Evolutionary conservation across 2,797 vertebrate species (phyloP), one percentile per base, ranked within the genome.

Genomic region (Poecilia velifera): DNA sequence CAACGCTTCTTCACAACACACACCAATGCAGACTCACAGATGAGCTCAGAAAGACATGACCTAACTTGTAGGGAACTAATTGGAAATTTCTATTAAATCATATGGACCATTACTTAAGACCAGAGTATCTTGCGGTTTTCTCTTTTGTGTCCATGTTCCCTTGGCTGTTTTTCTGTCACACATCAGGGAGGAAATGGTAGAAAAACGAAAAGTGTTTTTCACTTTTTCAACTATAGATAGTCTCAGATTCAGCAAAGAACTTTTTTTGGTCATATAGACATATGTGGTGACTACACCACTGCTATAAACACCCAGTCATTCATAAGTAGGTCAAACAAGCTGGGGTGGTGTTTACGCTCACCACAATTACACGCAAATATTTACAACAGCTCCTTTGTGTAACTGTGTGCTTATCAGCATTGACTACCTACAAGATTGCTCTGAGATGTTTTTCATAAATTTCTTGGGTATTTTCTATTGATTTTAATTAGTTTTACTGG

Each of bases 301-400:
- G 77, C 82, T 88, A 53, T 76, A 89, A 82, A 87, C 80, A 80
- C 82, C 80, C 78, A 81, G 85, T 87, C 64, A 73, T 80, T 71
- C 79, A 86, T 71, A 94, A 94, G 86, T 94, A 95, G 93, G 93
- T 94, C 93, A 93, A 72, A 82, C 81, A 86, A 18, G 18, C 53
- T 70, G 79, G 36, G 83, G 73, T 73, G 79, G 62, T 88, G 84
- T 89, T 91, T 89, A 86, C 80, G 76, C 78, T 82, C 80, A 59
- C 87, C 84, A 78, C 73, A 92, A 90, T 91, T 93, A 93, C 80
- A 83, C 76, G 72, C 72, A 81, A 89, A 90, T 81, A 90, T 89
- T 88, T 84, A 78, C 84, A 85, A 86, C 51, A 75, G n/a, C 71
- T 77, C 34, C 4, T 73, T 86, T 82, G 72, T 70, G 83, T 41